Evolutionary conservation across 2,113 vertebrate genomes (phyloP).

Genomic region (Numida meleagris): DNA sequence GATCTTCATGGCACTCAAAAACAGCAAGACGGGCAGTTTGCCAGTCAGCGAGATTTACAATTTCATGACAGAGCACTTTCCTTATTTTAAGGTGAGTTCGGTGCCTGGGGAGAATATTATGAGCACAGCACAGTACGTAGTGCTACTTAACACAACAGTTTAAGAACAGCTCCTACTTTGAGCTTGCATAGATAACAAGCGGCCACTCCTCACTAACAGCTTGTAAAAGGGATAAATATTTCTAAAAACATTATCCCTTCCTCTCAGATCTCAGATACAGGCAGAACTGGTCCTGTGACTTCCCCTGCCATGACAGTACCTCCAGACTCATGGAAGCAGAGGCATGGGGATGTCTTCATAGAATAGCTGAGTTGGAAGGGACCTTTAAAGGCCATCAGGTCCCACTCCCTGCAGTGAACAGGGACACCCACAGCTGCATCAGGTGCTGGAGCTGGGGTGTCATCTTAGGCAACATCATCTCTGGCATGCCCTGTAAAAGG

Average conservation of each 20-base stretch:
- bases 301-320: neutral
- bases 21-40: constrained; percentile 95
- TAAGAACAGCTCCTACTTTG: neutral
- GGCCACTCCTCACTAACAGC: neutral
- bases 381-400: too few species aligned
- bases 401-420: too few species aligned
- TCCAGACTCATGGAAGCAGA: neutral
- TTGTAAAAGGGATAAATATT: neutral
- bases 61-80: constrained; percentile 98
- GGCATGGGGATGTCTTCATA: neutral
- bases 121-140: rapidly evolving
- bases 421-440: too few species aligned
- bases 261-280: neutral
- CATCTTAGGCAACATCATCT: neutral
- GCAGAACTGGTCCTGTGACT: constrained; percentile 29
- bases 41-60: constrained; percentile 99
- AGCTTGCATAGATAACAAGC: neutral
- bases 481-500: neutral
- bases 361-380: too few species aligned
- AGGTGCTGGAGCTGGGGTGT: neutral
- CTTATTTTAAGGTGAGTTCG: constrained; percentile 95
- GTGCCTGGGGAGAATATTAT: neutral
- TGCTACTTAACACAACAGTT: neutral
- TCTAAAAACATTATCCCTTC: neutral
- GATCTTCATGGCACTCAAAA: constrained; percentile 98